Evolutionary conservation across 2,797 vertebrate species (phyloP), one percentile per base, ranked within the genome.

Genomic region (Holocentrus rufus): DNA sequence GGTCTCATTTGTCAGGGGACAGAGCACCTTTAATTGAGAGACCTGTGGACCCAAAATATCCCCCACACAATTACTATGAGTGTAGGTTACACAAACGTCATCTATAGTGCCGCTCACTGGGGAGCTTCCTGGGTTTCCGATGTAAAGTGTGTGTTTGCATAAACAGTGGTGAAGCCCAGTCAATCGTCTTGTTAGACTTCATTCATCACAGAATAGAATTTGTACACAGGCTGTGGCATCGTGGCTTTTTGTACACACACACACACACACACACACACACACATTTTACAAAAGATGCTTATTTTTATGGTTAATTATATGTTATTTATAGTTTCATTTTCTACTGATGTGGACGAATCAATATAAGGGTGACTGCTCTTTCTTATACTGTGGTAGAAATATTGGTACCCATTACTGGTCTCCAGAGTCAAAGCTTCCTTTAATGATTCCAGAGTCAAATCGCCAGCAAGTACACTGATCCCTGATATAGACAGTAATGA

Each of bases 1-100:
- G 75, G 81, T 76, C 86, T 88, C 79, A 88, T 89, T 85, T 86
- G 78, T 91, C 86, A 86, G 74, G 73, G 68, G 80, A 77, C 61
- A 57, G 72, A 79, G 62, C 69, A 76, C 66, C 76, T 91, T 78
- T 90, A 87, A 89, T 87, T 84, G 86, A 76, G 65, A 81, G 80
- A 87, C 68, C 76, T 17, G 71, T 65, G 79, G 82, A 84, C 77
- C 67, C 46, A 85, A 88, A 92, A 88, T 88, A 92, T 74, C 78
- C 64, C 39, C 54, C 2, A 20, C 66, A 76, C 80, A 85, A 74
- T 88, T 72, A 85, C 78, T 30, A 65, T 60, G 60, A 66, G 74
- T 79, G 69, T 49, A 31, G 67, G 49, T 86, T 79, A 68, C 72
- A 77, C 69, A 72, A 82, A 78, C 74, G 59, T 52, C 55, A 46